These are phyloP conservation scores for Manis javanica DNA, from an alignment of 2,797 vertebrate genomes.

Conservation along the genomic window DNA sequence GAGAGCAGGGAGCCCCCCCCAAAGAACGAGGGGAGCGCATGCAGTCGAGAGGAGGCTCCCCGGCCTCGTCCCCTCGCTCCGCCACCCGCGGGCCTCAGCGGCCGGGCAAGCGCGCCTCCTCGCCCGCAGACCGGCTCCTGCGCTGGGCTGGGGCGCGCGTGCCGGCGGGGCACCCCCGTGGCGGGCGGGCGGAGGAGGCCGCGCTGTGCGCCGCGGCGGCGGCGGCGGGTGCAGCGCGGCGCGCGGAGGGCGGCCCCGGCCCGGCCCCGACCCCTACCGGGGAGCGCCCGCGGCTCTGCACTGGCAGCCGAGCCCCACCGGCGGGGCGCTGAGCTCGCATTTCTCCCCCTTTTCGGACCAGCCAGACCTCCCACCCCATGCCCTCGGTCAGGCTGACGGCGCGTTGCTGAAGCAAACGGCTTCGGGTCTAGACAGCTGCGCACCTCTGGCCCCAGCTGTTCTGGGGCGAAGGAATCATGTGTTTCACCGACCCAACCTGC, in stretches of 20 bases:
- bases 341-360: neutral
- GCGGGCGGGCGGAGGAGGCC: neutral
- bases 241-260: too few species aligned
- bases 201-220: neutral
- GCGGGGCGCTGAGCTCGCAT: fast-evolving
- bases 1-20: neutral
- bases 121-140: too few species aligned
- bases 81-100: neutral
- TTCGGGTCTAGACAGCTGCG: neutral
- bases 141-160: neutral
- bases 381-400: neutral
- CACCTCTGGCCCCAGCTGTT: neutral
- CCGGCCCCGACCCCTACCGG: neutral
- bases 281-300: neutral
- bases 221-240: neutral
- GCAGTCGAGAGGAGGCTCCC: neutral
- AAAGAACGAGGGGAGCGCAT: too few species aligned
- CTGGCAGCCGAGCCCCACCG: neutral
- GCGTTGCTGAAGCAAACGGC: neutral
- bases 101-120: neutral
- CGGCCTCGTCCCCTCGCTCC: neutral
- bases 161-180: neutral
- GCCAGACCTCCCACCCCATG: neutral
- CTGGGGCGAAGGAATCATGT: neutral
- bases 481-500: neutral